phyloP scores from a whole-genome alignment of 2,888 invertebrate species.

The Dasysyrphus albostriatus region DNA sequence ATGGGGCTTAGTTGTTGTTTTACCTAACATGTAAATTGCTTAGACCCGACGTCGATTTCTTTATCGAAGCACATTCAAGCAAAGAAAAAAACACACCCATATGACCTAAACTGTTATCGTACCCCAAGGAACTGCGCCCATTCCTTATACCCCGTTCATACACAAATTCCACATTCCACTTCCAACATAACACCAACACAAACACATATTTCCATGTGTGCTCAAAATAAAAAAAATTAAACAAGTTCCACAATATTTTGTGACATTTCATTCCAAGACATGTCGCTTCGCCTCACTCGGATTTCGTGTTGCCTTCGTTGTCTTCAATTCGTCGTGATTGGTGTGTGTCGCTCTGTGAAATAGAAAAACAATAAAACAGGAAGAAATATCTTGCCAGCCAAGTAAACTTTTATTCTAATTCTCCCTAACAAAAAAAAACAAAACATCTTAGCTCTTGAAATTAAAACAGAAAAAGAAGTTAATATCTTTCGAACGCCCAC shows the following conservation, averaged over 20 bases:
- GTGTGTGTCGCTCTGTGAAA: constrained; percentile 60
- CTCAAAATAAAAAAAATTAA: constrained; percentile 17
- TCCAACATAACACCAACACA: background rate
- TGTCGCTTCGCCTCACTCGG: constrained; percentile 51
- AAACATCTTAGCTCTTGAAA: background rate
- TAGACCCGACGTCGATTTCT: too few species aligned
- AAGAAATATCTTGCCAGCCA: constrained; percentile 52
- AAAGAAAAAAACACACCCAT: too few species aligned
- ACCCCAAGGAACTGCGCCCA: constrained; percentile 29
- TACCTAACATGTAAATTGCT: too few species aligned
- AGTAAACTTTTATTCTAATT: constrained; percentile 51
- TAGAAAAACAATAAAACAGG: constrained; percentile 35
- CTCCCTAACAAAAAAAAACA: constrained; percentile 23
- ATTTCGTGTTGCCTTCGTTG: constrained; percentile 43
- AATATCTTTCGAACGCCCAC: constrained; percentile 6
- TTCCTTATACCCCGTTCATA: background rate
- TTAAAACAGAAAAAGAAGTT: background rate
- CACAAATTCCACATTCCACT: constrained; percentile 56
- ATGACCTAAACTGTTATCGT: too few species aligned
- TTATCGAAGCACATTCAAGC: too few species aligned
- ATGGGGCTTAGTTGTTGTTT: too few species aligned
- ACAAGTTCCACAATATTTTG: constrained; percentile 53
- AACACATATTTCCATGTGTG: background rate
- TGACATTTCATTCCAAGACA: constrained; percentile 72
- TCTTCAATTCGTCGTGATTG: constrained; percentile 68